Evolutionary conservation across 2,888 invertebrate species (phyloP), one percentile per base, ranked within the genome.

Genomic region (Catocala nupta): DNA sequence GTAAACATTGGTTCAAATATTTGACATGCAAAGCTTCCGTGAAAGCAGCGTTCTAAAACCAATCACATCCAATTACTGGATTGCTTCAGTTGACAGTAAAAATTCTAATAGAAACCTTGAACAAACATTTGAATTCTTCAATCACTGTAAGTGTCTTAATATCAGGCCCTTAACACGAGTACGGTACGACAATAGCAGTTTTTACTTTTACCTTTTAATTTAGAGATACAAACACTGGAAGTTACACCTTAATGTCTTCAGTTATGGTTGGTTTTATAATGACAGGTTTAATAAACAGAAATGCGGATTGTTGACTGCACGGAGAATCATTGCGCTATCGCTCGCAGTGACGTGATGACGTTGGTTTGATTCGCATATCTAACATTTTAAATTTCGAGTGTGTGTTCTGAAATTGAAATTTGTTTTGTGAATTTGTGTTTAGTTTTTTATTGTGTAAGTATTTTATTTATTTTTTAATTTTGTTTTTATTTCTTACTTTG

Each of bases 241-340:
- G 59, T 11, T 63, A 13, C 12, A 50, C 58, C 51, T 49, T 55
- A 56, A 9, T 0, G 0, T 0, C 0, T 4, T 0, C 0, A 0
- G 0, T 0, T 9, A 65, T 67, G 50, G 63, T 70, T 4, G 11
- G 10, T 50, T 73, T 66, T 67, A 10, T 9, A 49, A 12, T 59
- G 53, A 5, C 5, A 7, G 5, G 2, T 16, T 47, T 4, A 52
- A 56, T 68, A 63, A 66, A 77, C 44, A 70, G 57, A 55, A 63
- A 55, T 57, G 63, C 62, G 65, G 63, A 71, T 71, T 70, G 70
- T 71, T 75, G 71, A 68, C 63, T 75, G 65, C 58, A 60, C 61
- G 52, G 50, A 70, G 69, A 75, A 78, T 65, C 78, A 78, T 80
- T 78, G 60, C 78, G 71, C 63, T 80, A 70, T 69, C 65, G 76